These are phyloP conservation scores for Hypsopygia costalis DNA, from an alignment of 2,888 invertebrate genomes.

Conservation along the genomic window DNA sequence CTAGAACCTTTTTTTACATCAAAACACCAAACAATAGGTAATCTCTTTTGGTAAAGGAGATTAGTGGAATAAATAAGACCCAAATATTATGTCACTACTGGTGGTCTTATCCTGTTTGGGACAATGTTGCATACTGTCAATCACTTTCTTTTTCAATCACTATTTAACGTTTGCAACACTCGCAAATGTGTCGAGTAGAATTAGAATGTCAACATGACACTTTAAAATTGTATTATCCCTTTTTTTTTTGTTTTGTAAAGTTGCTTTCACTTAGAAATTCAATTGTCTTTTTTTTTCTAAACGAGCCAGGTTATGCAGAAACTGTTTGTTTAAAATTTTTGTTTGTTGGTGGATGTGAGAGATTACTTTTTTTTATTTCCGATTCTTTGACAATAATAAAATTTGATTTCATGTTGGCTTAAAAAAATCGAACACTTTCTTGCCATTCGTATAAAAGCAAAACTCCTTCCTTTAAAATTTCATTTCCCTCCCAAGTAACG, in stretches of 20 bases:
- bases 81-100: constrained; percentile 75
- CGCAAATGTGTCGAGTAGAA: constrained; percentile 34
- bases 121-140: constrained; percentile 29
- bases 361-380: neutral
- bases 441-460: no score
- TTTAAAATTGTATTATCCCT: constrained; percentile 38
- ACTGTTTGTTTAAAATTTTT: neutral
- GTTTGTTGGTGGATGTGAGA: neutral
- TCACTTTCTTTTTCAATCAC: constrained; percentile 53
- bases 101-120: constrained; percentile 53
- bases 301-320: constrained; percentile 5
- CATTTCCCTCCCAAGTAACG: no score
- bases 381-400: neutral
- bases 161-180: constrained; percentile 28
- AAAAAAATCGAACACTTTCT: no score
- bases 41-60: constrained; percentile 44
- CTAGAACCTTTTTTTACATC: constrained; percentile 24
- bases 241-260: constrained; percentile 37
- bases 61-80: constrained; percentile 48
- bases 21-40: constrained; percentile 34
- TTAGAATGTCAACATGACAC: constrained; percentile 68
- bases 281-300: constrained; percentile 5
- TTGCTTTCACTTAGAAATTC: constrained; percentile 35
- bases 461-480: no score
- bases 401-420: no score